These are phyloP conservation scores for Sesamia inferens DNA, from an alignment of 2,888 invertebrate genomes.

Conservation along the genomic window DNA sequence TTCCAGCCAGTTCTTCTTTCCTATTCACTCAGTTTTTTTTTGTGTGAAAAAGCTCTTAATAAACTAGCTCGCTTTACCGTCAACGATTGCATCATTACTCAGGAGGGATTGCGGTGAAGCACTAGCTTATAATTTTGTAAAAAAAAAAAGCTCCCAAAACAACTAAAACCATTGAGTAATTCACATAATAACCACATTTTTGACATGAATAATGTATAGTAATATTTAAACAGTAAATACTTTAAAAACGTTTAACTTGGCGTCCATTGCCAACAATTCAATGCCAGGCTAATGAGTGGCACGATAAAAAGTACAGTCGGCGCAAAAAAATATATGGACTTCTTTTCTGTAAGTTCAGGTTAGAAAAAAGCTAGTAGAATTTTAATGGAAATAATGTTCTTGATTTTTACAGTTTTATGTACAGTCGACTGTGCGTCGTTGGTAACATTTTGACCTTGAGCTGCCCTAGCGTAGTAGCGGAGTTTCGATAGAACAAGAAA, in stretches of 20 bases:
- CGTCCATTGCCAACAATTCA: slow-evolving; percentile 58
- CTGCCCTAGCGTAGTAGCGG: background rate
- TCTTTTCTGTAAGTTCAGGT: slow-evolving; percentile 45
- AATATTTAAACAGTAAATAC: slow-evolving; percentile 37
- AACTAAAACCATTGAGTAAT: slow-evolving; percentile 11
- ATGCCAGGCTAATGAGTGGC: slow-evolving; percentile 54
- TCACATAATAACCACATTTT: slow-evolving; percentile 13
- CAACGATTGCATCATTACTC: too few relatives aligned
- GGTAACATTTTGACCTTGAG: background rate
- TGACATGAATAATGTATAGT: slow-evolving; percentile 33
- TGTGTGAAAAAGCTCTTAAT: too few relatives aligned
- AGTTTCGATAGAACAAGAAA: too few relatives aligned
- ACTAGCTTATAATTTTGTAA: too few relatives aligned
- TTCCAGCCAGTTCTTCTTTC: too few relatives aligned
- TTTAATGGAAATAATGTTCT: slow-evolving; percentile 32
- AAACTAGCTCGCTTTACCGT: too few relatives aligned
- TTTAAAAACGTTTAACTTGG: slow-evolving; percentile 52
- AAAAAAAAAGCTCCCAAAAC: background rate
- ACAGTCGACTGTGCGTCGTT: background rate
- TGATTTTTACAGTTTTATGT: background rate
- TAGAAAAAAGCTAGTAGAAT: slow-evolving; percentile 27
- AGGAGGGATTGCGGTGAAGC: too few relatives aligned
- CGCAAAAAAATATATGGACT: slow-evolving; percentile 51
- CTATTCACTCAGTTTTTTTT: too few relatives aligned
- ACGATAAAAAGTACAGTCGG: slow-evolving; percentile 59